Percentiles rank a stretch among this genome's conserved stretches.
Evolutionary conservation across 2,888 invertebrate genomes (phyloP).

Genomic region (Strigamia transsilvanica): DNA sequence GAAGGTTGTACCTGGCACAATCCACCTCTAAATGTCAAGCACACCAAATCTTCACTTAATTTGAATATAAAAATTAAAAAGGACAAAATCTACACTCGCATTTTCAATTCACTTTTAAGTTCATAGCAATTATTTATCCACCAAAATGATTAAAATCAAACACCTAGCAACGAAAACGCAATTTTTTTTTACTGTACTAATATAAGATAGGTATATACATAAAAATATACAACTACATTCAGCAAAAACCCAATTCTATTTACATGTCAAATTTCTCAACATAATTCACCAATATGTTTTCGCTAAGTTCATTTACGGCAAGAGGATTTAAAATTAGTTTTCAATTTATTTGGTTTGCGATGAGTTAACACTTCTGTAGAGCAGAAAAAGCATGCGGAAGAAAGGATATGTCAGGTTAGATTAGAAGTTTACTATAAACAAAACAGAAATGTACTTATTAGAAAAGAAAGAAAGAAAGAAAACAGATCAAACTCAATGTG

Average conservation of each 20-base stretch:
- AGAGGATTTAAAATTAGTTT: neutral
- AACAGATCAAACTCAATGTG: neutral
- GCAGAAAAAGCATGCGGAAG: neutral
- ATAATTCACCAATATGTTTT: neutral
- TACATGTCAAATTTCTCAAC: slow-evolving; percentile 1
- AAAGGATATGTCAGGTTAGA: slow-evolving; percentile 19
- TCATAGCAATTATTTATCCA: neutral
- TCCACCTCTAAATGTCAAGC: neutral
- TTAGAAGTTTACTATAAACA: slow-evolving; percentile 16
- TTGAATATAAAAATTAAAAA: neutral
- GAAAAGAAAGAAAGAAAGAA: neutral
- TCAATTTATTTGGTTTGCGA: neutral
- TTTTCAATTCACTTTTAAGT: neutral
- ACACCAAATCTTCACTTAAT: slow-evolving; percentile 8
- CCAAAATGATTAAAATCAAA: neutral
- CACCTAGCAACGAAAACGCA: neutral
- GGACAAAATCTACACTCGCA: neutral
- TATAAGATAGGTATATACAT: neutral
- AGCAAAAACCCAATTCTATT: slow-evolving; percentile 21
- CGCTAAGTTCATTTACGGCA: neutral
- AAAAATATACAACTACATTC: slow-evolving; percentile 26
- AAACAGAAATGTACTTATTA: neutral
- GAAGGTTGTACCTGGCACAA: neutral
- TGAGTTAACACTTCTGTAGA: neutral
- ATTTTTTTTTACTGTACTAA: slow-evolving; percentile 13